phyloP scores from a whole-genome alignment of 2,797 vertebrate species.

The Gobio occitaniae region DNA sequence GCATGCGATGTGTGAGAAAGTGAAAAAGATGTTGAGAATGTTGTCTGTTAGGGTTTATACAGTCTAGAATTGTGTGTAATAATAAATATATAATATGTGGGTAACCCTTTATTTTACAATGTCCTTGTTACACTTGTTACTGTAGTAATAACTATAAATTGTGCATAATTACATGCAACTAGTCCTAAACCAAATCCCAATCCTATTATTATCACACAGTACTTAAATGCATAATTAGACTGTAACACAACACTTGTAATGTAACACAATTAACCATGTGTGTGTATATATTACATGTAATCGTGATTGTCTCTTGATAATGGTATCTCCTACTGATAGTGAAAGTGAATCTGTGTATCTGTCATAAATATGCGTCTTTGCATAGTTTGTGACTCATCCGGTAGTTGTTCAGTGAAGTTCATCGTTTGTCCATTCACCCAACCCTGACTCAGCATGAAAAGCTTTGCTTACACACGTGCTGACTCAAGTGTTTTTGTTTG shows the following conservation, averaged over 20 bases:
- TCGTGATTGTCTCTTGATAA: neutral
- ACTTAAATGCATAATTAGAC: too few species aligned
- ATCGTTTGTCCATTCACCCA: neutral
- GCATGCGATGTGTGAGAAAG: neutral
- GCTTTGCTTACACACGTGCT: constrained; percentile 3
- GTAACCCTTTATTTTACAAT: too few species aligned
- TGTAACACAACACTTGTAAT: too few species aligned
- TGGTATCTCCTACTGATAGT: neutral
- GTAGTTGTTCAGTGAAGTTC: neutral
- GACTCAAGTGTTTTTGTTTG: neutral
- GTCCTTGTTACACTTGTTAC: too few species aligned
- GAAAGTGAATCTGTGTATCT: neutral
- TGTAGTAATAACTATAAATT: too few species aligned
- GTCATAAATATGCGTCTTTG: neutral
- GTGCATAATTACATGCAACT: too few species aligned
- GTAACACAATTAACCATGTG: neutral
- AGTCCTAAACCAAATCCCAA: too few species aligned
- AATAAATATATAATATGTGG: neutral
- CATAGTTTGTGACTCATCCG: neutral
- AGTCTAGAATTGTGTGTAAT: neutral
- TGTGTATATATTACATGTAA: neutral
- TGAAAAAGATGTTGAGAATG: neutral
- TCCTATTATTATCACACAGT: too few species aligned
- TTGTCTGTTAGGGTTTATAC: neutral
- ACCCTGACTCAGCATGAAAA: constrained; percentile 4